A percentile compares a stretch with the other conserved stretches of the same genome.
Evolutionary conservation across 2,888 invertebrate species (phyloP).

Genomic region (Ochropleura leucogaster): DNA sequence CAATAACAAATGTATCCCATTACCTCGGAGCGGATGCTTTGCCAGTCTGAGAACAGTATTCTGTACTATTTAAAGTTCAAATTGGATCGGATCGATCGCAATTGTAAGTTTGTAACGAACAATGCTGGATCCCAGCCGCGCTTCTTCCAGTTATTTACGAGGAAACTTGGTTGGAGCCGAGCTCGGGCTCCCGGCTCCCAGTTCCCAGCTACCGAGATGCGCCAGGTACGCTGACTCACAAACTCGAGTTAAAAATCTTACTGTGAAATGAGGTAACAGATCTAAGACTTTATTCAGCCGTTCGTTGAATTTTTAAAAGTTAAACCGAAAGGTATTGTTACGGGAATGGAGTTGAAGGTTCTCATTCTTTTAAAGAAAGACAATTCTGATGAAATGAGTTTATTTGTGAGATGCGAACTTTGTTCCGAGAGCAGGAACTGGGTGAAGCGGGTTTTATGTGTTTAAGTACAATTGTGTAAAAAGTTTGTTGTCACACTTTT

Average conservation of each 20-base stretch:
- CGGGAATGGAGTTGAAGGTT: conserved; percentile 51
- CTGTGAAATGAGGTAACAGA: conserved; percentile 67
- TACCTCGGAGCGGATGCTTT: conserved; percentile 38
- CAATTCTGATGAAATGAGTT: conserved; percentile 55
- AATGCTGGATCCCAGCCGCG: conserved; percentile 49
- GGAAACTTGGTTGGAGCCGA: conserved; percentile 59
- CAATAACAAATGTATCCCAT: conserved; percentile 67
- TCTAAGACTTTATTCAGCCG: conserved; percentile 62
- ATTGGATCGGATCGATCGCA: conserved; percentile 59
- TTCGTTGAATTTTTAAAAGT: conserved; percentile 64
- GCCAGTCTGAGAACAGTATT: conserved; percentile 13
- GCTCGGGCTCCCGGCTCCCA: conserved; percentile 22
- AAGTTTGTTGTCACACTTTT: background rate
- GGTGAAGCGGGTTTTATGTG: conserved; percentile 22
- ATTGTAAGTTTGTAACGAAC: conserved; percentile 61
- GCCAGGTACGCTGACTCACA: conserved; percentile 54
- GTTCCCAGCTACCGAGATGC: conserved; percentile 9
- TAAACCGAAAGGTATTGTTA: conserved; percentile 60
- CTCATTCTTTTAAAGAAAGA: conserved; percentile 60
- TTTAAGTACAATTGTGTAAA: conserved; percentile 10
- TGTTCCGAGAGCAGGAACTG: conserved; percentile 24
- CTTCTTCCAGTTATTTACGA: conserved; percentile 64
- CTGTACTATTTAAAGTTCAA: conserved; percentile 56
- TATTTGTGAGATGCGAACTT: conserved; percentile 54
- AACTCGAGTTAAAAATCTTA: conserved; percentile 64